Base-by-base conservation (phyloP, 2,888 invertebrate genomes). In the Leptinotarsa juncta region DNA sequence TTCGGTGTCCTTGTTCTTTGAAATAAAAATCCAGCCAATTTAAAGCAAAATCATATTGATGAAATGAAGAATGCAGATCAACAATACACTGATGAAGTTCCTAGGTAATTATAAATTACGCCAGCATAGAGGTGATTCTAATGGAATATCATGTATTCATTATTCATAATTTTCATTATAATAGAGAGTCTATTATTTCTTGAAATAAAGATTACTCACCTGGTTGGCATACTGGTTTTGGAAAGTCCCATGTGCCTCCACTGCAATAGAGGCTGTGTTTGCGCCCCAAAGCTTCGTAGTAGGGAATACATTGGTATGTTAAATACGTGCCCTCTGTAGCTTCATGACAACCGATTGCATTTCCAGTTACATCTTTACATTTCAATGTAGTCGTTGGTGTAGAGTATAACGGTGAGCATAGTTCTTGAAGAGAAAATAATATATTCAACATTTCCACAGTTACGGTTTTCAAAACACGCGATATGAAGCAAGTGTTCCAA, bases 191-290 rank as follows among this genome's bases (percentile, higher is more conserved):
- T 57, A 10, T 1, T 1, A 20, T 15, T 0, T 12, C 12, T 20
- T 14, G 2, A 12, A 57, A 23, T 23, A 23, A 23, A 16, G 15
- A 15, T 15, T n/a, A 62, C 62, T 70, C 60, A 78, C 78, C 72
- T 60, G 78, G 78, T 73, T 78, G 78, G 23, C 78, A 78, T 14
- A 74, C 66, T 18, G 78, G 78, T 50, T 73, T 69, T 16, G 70
- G 67, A 32, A 69, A 74, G 48, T 73, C 74, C 78, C 78, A 78
- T n/a, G 55, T 42, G 3, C 78, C 78, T 32, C 74, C 67, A 14
- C 65, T 18, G 62, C 78, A 78, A 20, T 71, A 71, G 20, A 72
- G 66, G 55, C 62, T 71, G 20, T 70, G 74, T 48, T 70, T 72
- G 50, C 71, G 73, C 14, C 76, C 74, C 60, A 74, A 53, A 23